These are phyloP conservation scores for Scaptomyza tumidula DNA, from an alignment of 2,888 invertebrate species.

Conservation along the genomic window DNA sequence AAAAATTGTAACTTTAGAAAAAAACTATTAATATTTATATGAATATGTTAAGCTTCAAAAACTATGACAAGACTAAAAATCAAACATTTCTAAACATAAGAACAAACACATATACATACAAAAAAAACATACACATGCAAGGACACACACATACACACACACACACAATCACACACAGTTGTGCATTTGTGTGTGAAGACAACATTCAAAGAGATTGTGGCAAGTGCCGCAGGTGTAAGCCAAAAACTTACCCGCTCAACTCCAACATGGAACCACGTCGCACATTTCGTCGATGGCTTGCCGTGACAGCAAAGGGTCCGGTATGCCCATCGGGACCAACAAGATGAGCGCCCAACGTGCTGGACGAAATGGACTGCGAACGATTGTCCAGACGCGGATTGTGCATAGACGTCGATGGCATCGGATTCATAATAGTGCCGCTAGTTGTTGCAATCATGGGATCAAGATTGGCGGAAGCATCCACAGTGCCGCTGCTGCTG, in stretches of 20 bases:
- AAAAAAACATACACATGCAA: slow-evolving; percentile 24
- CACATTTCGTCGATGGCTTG: slow-evolving; percentile 88
- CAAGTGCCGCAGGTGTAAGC: slow-evolving; percentile 34
- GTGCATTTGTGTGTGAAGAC: slow-evolving; percentile 30
- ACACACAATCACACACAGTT: slow-evolving; percentile 24
- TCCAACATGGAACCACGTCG: slow-evolving; percentile 93
- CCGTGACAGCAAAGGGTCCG: slow-evolving; percentile 88
- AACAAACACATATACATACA: slow-evolving; percentile 6
- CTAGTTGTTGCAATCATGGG: slow-evolving; percentile 81
- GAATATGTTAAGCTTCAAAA: neutral
- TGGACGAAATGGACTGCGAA: slow-evolving; percentile 80
- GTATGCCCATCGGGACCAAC: slow-evolving; percentile 85
- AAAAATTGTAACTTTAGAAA: neutral
- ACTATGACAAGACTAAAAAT: neutral
- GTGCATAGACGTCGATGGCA: slow-evolving; percentile 70
- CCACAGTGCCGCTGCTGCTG: slow-evolving; percentile 84
- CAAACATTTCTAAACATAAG: slow-evolving; percentile 10
- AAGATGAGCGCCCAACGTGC: slow-evolving; percentile 78
- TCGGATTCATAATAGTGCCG: slow-evolving; percentile 84
- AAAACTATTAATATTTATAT: neutral
- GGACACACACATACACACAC: slow-evolving; percentile 2
- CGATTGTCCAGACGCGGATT: slow-evolving; percentile 81
- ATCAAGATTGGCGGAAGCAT: slow-evolving; percentile 85
- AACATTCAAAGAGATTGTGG: slow-evolving; percentile 25
- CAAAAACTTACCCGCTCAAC: slow-evolving; percentile 88